phyloP scores from a whole-genome alignment of 2,113 vertebrate genomes.

The Acrocephalus kingi region DNA sequence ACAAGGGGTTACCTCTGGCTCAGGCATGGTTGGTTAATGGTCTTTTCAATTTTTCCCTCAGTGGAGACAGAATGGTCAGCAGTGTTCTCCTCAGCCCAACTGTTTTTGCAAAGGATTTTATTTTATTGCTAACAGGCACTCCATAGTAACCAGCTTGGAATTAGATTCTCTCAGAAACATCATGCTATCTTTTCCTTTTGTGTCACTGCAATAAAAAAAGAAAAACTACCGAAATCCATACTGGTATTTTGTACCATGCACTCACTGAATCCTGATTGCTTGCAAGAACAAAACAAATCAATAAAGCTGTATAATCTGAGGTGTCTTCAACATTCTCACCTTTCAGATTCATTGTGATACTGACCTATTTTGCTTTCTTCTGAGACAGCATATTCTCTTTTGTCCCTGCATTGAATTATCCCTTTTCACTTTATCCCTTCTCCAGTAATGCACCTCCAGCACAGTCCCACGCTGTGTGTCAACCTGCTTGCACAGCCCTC shows the following conservation, averaged over 20 bases:
- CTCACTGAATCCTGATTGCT: background rate
- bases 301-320: background rate
- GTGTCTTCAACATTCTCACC: background rate
- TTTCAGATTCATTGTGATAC: background rate
- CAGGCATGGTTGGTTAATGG: background rate
- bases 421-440: background rate
- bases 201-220: background rate
- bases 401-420: background rate
- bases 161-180: background rate
- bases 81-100: background rate
- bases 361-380: background rate
- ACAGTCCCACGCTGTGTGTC: background rate
- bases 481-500: background rate
- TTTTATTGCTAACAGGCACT: background rate
- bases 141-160: background rate
- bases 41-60: background rate
- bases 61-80: background rate
- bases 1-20: background rate
- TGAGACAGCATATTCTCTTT: background rate
- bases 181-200: background rate
- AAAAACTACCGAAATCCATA: background rate
- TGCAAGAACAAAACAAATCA: conserved; percentile 23
- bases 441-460: background rate
- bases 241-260: background rate
- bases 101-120: background rate